These are phyloP conservation scores for Monoplex corrugatus DNA, from an alignment of 2,888 invertebrate species.

Conservation along the genomic window DNA sequence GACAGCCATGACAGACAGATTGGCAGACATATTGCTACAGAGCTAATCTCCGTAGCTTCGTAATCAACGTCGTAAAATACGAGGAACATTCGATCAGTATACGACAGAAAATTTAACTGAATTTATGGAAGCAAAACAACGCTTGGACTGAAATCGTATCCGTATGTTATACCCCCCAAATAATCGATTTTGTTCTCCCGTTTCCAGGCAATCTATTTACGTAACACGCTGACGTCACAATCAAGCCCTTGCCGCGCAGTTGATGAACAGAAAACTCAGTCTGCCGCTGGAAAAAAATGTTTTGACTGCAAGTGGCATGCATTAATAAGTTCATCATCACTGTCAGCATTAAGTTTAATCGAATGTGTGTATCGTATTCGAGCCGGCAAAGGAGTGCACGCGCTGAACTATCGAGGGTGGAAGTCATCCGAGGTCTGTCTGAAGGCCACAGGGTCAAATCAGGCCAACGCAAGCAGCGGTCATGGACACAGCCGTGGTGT, in stretches of 20 bases:
- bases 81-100: background rate
- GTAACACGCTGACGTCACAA: constrained; percentile 47
- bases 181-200: constrained; percentile 46
- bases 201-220: constrained; percentile 49
- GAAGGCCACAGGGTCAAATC: background rate
- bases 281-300: background rate
- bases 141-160: background rate
- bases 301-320: background rate
- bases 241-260: background rate
- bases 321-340: background rate
- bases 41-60: constrained; percentile 43
- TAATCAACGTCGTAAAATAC: constrained; percentile 21
- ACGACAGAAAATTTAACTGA: background rate
- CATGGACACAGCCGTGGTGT: too few relatives aligned
- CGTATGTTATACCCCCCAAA: constrained; percentile 26
- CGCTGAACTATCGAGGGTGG: background rate
- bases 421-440: background rate
- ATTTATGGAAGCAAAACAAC: background rate
- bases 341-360: background rate
- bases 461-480: background rate
- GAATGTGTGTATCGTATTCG: background rate
- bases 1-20: constrained; percentile 54
- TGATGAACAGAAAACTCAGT: background rate
- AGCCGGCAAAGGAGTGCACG: background rate
- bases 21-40: constrained; percentile 24